Evolutionary conservation across 2,797 vertebrate species (phyloP), one percentile per base, ranked within the genome.

Genomic region (Diceros bicornis): DNA sequence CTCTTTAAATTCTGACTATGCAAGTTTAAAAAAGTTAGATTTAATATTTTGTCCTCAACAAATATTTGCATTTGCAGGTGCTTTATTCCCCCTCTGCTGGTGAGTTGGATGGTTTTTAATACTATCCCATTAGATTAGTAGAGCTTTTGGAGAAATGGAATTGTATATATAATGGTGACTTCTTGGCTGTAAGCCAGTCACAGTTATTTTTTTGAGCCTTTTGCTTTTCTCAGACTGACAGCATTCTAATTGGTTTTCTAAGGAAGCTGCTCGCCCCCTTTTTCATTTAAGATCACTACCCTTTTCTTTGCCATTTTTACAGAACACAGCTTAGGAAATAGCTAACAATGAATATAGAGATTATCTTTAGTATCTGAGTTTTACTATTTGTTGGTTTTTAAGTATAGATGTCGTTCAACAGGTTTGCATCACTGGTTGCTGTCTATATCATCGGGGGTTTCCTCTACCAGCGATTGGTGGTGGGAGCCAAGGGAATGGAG

Each of bases 401-500:
- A 93, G 13, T 62, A 21, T 41, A 20, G 23, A 0, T 72, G 64
- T 47, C 72, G 55, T 23, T 62, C 96, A 98, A 32, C 97, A 99
- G 99, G 94, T 99, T 98, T 81, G 95, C 99, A 66, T 99, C 99
- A 14, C 93, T 99, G 87, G 88, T 99, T 94, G 99, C 99, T 9
- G 98, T 99, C 88, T 99, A 99, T 98, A 98, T 99, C 47, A 98
- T 99, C 27, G 99, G 99, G 83, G 99, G 99, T 44, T 99, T 99
- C 98, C 98, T 99, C 23, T 99, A 99, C 98, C 99, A 99, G 98
- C 99, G 99, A 72, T 98, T 99, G 44, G 97, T 99, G n/a, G 99
- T 99, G 29, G 99, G 99, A 96, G 99, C 99, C 88, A 99, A 99
- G 98, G 99, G 99, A 71, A 99, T 99, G 99, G 99, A 99, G 78